phyloP scores from a whole-genome alignment of 2,797 vertebrate genomes.

The Betta splendens region DNA sequence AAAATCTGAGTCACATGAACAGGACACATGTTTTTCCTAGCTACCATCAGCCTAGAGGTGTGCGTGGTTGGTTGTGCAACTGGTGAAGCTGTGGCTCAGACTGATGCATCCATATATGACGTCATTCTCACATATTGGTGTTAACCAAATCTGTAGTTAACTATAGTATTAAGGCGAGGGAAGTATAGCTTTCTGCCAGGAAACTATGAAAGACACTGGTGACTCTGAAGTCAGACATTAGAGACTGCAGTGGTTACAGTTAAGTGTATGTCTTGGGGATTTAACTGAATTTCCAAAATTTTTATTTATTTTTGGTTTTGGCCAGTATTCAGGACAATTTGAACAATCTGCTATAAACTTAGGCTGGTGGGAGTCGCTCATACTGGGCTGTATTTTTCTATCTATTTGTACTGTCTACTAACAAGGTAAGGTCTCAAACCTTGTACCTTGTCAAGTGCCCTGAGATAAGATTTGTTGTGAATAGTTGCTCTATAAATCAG shows the following conservation, averaged over 20 bases:
- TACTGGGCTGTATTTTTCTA: too few species aligned
- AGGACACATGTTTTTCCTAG: not conserved
- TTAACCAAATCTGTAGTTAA: not conserved
- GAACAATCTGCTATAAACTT: too few species aligned
- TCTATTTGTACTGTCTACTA: too few species aligned
- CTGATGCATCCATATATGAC: not conserved
- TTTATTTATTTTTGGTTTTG: too few species aligned
- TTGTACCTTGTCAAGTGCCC: too few species aligned
- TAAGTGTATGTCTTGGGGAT: too few species aligned
- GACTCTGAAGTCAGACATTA: not conserved
- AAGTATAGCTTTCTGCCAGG: slow-evolving; percentile 4
- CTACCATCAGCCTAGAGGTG: rapidly evolving
- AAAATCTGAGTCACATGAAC: not conserved
- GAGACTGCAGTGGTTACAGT: not conserved
- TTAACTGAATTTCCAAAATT: too few species aligned
- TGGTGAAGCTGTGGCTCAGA: not conserved
- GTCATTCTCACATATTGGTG: not conserved
- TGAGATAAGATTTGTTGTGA: too few species aligned
- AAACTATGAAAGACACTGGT: not conserved
- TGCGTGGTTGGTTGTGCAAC: not conserved
- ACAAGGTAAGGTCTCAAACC: too few species aligned
- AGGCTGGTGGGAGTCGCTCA: too few species aligned
- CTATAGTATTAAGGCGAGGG: not conserved
- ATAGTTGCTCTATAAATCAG: too few species aligned
- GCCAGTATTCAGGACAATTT: too few species aligned